Evolutionary conservation across 1,140 invertebrate genomes (phyloP).

Genomic region (Drosophila lini): DNA sequence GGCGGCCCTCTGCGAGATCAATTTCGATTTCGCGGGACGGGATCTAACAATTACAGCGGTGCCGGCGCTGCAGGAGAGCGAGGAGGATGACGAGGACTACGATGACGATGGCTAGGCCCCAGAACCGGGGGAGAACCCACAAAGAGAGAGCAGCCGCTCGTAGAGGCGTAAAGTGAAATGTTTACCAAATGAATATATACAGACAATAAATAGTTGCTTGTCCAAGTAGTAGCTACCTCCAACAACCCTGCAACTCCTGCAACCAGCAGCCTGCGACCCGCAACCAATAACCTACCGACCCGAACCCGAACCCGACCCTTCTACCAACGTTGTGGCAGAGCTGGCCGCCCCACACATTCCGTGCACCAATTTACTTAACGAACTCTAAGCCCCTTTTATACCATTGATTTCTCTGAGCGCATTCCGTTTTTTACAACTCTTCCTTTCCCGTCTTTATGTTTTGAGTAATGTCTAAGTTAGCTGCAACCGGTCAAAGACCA

Average conservation of each 20-base stretch:
- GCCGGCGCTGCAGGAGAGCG: slow-evolving; percentile 73
- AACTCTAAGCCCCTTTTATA: slow-evolving; percentile 29
- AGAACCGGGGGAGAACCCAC: slow-evolving; percentile 20
- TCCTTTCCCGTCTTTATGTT: slow-evolving; percentile 45
- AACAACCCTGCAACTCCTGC: slow-evolving; percentile 21
- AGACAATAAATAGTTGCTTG: slow-evolving; percentile 57
- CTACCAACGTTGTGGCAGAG: slow-evolving; percentile 54
- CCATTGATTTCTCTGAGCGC: slow-evolving; percentile 49
- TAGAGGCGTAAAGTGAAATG: slow-evolving; percentile 79
- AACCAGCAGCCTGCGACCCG: slow-evolving; percentile 19
- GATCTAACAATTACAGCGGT: slow-evolving; percentile 80
- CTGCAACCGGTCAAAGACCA: slow-evolving; percentile 61
- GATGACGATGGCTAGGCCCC: slow-evolving; percentile 70
- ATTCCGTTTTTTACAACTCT: slow-evolving; percentile 57
- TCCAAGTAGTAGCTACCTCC: slow-evolving; percentile 63
- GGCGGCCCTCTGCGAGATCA: slow-evolving; percentile 67
- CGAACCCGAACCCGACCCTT: slow-evolving; percentile 5
- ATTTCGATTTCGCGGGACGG: slow-evolving; percentile 72
- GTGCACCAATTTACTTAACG: slow-evolving; percentile 77
- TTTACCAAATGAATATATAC: slow-evolving; percentile 81
- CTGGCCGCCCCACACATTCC: slow-evolving; percentile 72
- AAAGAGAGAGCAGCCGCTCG: slow-evolving; percentile 27
- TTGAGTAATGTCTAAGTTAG: slow-evolving; percentile 52
- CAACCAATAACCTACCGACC: slow-evolving; percentile 40
- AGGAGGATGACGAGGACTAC: slow-evolving; percentile 81